These are phyloP conservation scores for Propithecus deckenii DNA, from an alignment of 2,797 vertebrate genomes.

Conservation along the genomic window DNA sequence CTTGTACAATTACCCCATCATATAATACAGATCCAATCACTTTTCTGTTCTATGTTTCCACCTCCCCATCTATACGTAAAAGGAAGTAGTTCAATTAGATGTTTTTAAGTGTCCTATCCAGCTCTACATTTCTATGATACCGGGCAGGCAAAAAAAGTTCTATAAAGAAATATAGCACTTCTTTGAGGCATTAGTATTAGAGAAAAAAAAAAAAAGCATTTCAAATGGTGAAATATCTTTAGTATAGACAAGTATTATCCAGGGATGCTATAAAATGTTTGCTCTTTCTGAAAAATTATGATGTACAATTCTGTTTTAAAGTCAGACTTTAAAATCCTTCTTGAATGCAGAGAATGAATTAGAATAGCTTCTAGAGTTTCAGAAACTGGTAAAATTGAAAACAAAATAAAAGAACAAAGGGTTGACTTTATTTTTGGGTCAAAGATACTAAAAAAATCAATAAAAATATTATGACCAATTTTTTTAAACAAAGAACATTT, in stretches of 20 bases:
- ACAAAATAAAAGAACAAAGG: background rate
- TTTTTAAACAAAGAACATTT: background rate
- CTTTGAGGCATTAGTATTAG: background rate
- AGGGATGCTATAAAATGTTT: background rate
- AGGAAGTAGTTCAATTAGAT: background rate
- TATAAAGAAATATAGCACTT: background rate
- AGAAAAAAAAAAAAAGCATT: background rate
- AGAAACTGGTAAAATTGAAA: background rate
- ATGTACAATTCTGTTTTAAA: background rate
- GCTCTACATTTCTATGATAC: background rate
- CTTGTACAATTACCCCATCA: background rate
- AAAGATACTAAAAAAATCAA: background rate
- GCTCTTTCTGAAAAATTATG: background rate
- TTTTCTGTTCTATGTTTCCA: background rate
- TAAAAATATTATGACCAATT: background rate
- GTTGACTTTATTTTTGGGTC: background rate
- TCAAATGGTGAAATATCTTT: constrained; percentile 32
- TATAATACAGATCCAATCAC: background rate
- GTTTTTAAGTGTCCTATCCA: background rate
- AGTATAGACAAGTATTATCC: background rate
- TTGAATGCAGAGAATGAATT: background rate
- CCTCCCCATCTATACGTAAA: background rate
- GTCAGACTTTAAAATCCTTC: background rate
- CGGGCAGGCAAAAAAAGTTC: background rate
- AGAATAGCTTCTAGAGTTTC: background rate